Evolutionary conservation across 2,113 vertebrate species (phyloP).

Genomic region (Ariopsis seemanni): DNA sequence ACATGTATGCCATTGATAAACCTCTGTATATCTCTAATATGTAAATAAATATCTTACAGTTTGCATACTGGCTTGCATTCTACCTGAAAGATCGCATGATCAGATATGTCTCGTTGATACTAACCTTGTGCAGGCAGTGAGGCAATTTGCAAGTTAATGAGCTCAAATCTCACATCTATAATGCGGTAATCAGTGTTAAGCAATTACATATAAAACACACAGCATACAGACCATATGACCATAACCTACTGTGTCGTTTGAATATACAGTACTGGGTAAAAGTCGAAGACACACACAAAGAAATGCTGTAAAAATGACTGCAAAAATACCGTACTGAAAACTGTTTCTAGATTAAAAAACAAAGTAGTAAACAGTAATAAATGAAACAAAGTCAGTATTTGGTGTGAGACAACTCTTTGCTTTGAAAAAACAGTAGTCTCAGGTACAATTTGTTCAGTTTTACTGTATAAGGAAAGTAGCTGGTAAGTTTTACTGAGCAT

Average conservation of each 20-base stretch:
- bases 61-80: background rate
- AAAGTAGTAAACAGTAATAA: background rate
- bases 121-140: background rate
- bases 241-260: background rate
- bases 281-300: background rate
- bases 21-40: background rate
- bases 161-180: background rate
- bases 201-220: background rate
- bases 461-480: background rate
- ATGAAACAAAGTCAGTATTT: background rate
- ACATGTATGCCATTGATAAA: background rate
- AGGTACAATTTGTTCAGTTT: background rate
- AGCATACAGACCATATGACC: background rate
- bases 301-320: background rate
- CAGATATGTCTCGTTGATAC: background rate
- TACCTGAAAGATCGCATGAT: background rate
- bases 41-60: background rate
- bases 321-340: background rate
- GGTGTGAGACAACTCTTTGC: background rate
- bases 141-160: conserved; percentile 7
- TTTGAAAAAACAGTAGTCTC: background rate
- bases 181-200: background rate
- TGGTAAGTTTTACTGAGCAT: background rate
- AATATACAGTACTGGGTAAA: background rate
- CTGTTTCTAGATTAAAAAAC: background rate